Percentiles rank a stretch among this genome's conserved stretches.
phyloP scores from a whole-genome alignment of 2,113 vertebrate species.

The Lepus europaeus region DNA sequence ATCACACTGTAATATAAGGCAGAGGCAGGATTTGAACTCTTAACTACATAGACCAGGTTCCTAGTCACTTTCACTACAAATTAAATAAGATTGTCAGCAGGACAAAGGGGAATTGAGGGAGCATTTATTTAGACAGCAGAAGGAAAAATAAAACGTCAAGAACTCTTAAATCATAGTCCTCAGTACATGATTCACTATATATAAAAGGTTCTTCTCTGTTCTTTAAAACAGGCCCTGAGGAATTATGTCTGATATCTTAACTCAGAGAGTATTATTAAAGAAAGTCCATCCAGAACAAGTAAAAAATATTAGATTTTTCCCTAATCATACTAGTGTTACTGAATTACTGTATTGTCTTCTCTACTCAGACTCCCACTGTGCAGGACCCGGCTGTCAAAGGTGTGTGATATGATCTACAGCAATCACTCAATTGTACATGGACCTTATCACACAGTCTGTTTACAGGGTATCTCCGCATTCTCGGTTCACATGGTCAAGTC shows the following conservation, averaged over 20 bases:
- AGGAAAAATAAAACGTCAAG: background rate
- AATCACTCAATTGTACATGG: background rate
- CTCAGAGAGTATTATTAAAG: background rate
- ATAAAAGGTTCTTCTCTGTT: background rate
- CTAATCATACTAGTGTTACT: background rate
- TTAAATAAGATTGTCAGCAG: background rate
- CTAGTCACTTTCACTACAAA: background rate
- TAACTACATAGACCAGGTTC: background rate
- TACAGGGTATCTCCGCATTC: background rate
- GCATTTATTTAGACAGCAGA: slow-evolving; percentile 1
- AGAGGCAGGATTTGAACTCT: slow-evolving; percentile 10
- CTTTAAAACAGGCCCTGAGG: slow-evolving; percentile 9
- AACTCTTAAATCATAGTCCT: slow-evolving; percentile 19
- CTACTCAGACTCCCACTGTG: background rate
- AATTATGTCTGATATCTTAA: slow-evolving; percentile 39
- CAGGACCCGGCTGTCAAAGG: background rate
- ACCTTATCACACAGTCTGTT: background rate
- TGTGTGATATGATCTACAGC: background rate
- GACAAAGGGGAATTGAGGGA: background rate
- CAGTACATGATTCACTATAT: background rate
- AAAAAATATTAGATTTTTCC: background rate
- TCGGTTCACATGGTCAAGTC: slow-evolving; percentile 1
- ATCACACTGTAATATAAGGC: background rate
- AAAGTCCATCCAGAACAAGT: background rate
- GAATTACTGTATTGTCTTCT: background rate